Base-by-base conservation (phyloP, 2,888 invertebrate species). In the Margaritifera margaritifera region DNA sequence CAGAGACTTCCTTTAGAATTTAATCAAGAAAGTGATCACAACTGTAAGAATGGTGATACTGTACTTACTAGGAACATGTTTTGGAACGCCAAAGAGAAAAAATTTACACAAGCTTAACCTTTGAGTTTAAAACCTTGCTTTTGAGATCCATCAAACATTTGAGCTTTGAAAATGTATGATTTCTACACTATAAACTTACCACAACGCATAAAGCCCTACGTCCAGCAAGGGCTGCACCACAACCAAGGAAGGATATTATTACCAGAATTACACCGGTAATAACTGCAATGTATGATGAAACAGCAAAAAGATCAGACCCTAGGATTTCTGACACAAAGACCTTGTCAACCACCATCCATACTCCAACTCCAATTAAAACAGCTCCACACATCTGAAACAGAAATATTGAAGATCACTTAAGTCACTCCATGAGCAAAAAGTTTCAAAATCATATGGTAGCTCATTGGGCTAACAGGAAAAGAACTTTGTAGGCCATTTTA, bases 191-290 rank as follows among this genome's bases (percentile, higher is more conserved):
- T 31, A 31, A 5, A 91, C 93, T 92, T 91, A 97, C 97, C 91
- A 95, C 94, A 66, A 97, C 92, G 57, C 97, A 92, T 93, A 97
- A 94, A 89, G 96, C 96, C 90, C 96, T 95, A 86, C 96, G 94
- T 92, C 97, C 96, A 88, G 94, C 94, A 57, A 95, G 93, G 18
- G 97, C 95, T 58, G 96, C 97, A 83, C 95, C 92, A 90, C 97
- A 97, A 72, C 98, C 97, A 75, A 97, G 92, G 89, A 96, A 94
- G 5, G 97, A 94, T 64, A 97, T 92, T 74, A 96, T 86, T 82
- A 95, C 93, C 66, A 96, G 93, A 72, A 95, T 92, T 42, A 94
- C 92, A 11, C 97, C 97, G 75, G 95, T 94, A 50, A 93, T 93
- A 57, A 96, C 93, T 75, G 97, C 92, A 74, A 97, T 94, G 85